These are phyloP conservation scores for Staurois parvus DNA, from an alignment of 2,797 vertebrate species.

Conservation along the genomic window DNA sequence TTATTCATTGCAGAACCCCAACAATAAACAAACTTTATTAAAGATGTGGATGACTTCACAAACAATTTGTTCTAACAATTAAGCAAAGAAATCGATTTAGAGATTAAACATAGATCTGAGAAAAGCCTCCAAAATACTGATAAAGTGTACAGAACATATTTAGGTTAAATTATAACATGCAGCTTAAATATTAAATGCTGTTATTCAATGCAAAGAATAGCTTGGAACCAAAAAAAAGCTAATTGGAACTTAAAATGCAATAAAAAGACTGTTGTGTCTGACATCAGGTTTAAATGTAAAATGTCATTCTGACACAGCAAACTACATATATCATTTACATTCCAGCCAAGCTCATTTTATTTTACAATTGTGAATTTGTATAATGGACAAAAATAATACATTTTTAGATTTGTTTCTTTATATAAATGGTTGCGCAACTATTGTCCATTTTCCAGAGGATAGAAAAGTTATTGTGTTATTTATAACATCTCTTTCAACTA, in stretches of 20 bases:
- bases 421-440: no score
- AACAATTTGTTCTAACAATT: constrained; percentile 13
- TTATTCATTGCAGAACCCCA: constrained; percentile 6
- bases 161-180: neutral
- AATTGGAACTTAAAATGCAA: no score
- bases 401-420: no score
- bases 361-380: neutral
- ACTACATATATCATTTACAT: neutral
- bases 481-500: no score
- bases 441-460: no score
- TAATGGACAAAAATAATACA: neutral
- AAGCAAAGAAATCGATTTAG: neutral
- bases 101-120: constrained; percentile 4
- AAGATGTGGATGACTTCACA: neutral
- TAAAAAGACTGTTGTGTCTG: neutral
- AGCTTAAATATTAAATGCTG: neutral
- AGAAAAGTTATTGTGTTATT: no score
- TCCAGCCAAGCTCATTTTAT: constrained; percentile 8
- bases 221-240: neutral
- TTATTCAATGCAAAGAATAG: neutral
- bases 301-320: neutral
- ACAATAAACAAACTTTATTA: neutral
- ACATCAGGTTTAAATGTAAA: neutral
- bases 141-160: neutral
- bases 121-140: neutral